These are phyloP conservation scores for Polyergus mexicanus DNA, from an alignment of 1,140 invertebrate genomes.

Conservation along the genomic window DNA sequence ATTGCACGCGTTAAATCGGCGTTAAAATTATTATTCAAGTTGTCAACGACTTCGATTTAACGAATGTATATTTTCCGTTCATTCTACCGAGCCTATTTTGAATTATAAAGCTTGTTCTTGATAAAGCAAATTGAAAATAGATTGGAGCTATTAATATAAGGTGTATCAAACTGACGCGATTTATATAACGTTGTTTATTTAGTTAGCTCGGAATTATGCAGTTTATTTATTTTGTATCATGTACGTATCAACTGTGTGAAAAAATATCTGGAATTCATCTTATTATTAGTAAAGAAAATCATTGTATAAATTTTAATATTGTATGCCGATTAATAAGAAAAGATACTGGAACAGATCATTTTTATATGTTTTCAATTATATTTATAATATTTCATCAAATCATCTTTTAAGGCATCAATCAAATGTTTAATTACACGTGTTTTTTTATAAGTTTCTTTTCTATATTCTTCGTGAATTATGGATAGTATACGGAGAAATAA, in stretches of 20 bases:
- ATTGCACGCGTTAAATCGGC: neutral
- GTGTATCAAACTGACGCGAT: neutral
- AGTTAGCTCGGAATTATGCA: neutral
- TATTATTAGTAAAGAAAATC: neutral
- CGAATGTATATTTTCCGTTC: neutral
- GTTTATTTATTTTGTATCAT: neutral
- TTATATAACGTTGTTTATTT: neutral
- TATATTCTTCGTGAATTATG: neutral
- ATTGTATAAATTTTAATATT: neutral
- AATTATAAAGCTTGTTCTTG: neutral
- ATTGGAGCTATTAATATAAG: neutral
- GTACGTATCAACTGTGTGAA: neutral
- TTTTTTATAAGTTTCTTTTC: neutral
- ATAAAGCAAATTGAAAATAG: neutral
- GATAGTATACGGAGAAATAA: neutral
- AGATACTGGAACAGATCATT: neutral
- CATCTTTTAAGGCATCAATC: no score
- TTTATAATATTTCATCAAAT: neutral
- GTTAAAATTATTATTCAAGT: slow-evolving; percentile 19
- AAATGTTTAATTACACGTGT: neutral
- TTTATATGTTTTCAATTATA: neutral
- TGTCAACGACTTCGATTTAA: slow-evolving; percentile 12
- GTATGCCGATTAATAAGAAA: neutral
- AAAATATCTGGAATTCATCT: neutral
- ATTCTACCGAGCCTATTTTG: neutral